Evolutionary conservation across 2,888 invertebrate genomes (phyloP).

Genomic region (Germaria angustata): DNA sequence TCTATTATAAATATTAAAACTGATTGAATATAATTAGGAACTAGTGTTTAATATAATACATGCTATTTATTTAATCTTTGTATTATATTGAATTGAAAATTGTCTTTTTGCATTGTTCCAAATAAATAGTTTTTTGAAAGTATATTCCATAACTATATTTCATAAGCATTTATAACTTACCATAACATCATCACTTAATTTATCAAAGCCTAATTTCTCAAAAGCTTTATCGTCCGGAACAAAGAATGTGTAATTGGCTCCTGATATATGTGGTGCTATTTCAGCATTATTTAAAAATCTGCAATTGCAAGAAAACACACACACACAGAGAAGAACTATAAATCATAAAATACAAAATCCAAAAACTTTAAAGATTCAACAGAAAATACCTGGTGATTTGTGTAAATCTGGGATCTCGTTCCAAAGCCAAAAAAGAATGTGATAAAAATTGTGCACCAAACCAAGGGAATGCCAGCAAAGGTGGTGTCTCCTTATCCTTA

Average conservation of each 20-base stretch:
- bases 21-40: too few species aligned
- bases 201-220: slow-evolving; percentile 82
- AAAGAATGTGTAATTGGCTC: slow-evolving; percentile 86
- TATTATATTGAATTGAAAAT: too few species aligned
- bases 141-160: too few species aligned
- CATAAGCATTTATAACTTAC: too few species aligned
- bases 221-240: slow-evolving; percentile 86
- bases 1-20: too few species aligned
- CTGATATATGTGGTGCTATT: slow-evolving; percentile 83
- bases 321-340: slow-evolving; percentile 6
- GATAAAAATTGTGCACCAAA: slow-evolving; percentile 84
- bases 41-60: too few species aligned
- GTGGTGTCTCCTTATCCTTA: slow-evolving; percentile 85
- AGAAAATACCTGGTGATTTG: slow-evolving; percentile 81
- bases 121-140: too few species aligned
- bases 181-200: slow-evolving; percentile 82
- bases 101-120: too few species aligned
- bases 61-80: too few species aligned
- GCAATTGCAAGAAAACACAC: slow-evolving; percentile 27
- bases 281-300: slow-evolving; percentile 84
- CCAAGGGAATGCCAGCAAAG: slow-evolving; percentile 84
- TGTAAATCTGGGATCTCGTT: slow-evolving; percentile 82
- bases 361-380: slow-evolving; percentile 7
- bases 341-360: slow-evolving; percentile 27
- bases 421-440: slow-evolving; percentile 83